A percentile compares a stretch with the other conserved stretches of the same genome.
Conservation (phyloP, 2,888 invertebrate species). For the Petrolisthes manimaculis region DNA sequence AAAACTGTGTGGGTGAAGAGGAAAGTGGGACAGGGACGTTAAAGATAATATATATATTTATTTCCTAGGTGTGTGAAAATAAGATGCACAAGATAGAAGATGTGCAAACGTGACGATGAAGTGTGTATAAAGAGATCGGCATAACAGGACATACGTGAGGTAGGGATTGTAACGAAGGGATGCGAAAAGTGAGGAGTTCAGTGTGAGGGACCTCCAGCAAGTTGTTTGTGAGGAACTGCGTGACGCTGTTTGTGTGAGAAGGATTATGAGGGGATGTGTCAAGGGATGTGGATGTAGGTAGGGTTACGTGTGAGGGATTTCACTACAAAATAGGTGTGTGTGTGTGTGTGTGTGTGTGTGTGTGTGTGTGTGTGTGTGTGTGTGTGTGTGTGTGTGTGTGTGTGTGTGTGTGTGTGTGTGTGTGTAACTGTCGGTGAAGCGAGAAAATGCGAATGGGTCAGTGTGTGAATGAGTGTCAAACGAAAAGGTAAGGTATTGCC, state of each 20-base stretch:
- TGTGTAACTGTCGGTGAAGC: conserved; percentile 8
- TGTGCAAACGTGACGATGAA: too few species aligned
- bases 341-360: conserved; percentile 23
- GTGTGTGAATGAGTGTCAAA: background rate
- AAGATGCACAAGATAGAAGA: too few species aligned
- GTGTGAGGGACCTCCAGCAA: too few species aligned
- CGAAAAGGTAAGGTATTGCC: background rate
- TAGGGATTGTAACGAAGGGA: too few species aligned
- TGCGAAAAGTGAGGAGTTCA: too few species aligned
- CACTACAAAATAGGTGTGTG: background rate
- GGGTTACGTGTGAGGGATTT: background rate
- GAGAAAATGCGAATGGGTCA: background rate
- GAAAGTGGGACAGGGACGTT: background rate
- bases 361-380: conserved; percentile 24
- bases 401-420: conserved; percentile 24
- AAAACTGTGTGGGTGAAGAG: background rate
- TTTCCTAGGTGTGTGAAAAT: too few species aligned
- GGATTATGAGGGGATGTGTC: background rate
- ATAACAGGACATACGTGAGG: too few species aligned
- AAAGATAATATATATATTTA: too few species aligned
- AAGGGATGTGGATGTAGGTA: background rate
- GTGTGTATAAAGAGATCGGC: too few species aligned
- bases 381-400: conserved; percentile 22
- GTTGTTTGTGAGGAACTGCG: background rate
- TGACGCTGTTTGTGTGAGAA: too few species aligned